A percentile compares a stretch with the other conserved stretches of the same genome.
Evolutionary conservation across 2,797 vertebrate genomes (phyloP).

Genomic region (Labroides dimidiatus): DNA sequence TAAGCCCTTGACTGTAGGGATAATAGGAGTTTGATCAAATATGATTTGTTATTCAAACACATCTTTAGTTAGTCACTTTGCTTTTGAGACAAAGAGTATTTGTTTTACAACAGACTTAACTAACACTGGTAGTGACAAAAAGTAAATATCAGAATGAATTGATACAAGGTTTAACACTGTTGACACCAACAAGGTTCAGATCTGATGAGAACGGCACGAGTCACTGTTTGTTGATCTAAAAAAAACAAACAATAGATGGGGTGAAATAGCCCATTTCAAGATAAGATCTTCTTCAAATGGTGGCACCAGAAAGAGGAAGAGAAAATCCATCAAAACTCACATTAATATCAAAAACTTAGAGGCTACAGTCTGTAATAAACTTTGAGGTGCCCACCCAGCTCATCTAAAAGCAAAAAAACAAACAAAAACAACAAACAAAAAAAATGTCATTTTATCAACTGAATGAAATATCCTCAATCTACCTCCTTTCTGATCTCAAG

Average conservation of each 20-base stretch:
- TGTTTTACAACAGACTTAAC: conserved; percentile 3
- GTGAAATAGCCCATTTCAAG: not conserved
- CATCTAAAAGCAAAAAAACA: conserved; percentile 9
- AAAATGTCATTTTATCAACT: conserved; percentile 9
- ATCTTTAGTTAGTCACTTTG: conserved; percentile 14
- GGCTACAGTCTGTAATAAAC: not conserved
- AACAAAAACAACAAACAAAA: not conserved
- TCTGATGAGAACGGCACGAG: not conserved
- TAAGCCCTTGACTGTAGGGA: conserved; percentile 22
- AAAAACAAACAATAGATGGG: not conserved
- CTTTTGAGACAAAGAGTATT: conserved; percentile 18
- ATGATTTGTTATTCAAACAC: conserved; percentile 26
- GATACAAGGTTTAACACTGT: no score
- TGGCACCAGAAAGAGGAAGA: not conserved
- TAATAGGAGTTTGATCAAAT: conserved; percentile 24
- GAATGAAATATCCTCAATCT: conserved; percentile 16
- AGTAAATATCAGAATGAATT: not conserved
- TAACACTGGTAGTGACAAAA: conserved; percentile 10
- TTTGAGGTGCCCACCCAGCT: not conserved
- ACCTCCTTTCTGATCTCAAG: conserved; percentile 34
- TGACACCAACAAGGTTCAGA: no score
- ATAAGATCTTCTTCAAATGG: not conserved
- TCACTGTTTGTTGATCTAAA: not conserved
- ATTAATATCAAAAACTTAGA: not conserved
- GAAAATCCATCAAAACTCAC: not conserved